Evolutionary conservation across 2,888 invertebrate species (phyloP).

Genomic region (Mesopsocus fuscifrons): DNA sequence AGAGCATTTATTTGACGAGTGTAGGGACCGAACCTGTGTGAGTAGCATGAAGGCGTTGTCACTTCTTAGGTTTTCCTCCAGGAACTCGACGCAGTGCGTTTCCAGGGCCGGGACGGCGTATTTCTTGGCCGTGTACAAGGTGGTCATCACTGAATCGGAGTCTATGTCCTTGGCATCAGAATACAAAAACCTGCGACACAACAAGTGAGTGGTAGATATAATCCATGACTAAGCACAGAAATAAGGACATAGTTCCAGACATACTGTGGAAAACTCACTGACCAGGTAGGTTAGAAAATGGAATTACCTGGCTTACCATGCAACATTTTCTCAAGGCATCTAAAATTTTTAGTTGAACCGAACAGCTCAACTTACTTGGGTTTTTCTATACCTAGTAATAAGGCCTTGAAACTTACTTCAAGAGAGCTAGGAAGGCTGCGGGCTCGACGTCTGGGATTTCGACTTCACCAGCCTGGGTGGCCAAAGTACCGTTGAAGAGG

Average conservation of each 20-base stretch:
- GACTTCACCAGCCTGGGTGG: constrained; percentile 47
- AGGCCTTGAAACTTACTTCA: constrained; percentile 27
- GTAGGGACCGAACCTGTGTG: too few relatives aligned
- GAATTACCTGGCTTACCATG: too few relatives aligned
- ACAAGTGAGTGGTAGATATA: too few relatives aligned
- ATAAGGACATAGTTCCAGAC: too few relatives aligned
- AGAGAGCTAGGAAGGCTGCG: constrained; percentile 53
- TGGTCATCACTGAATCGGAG: constrained; percentile 73
- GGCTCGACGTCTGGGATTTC: constrained; percentile 72
- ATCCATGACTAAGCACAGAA: neutral
- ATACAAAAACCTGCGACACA: constrained; percentile 35
- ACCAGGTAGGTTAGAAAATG: too few relatives aligned
- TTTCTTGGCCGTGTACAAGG: constrained; percentile 69
- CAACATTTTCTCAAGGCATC: too few relatives aligned
- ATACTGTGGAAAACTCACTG: too few relatives aligned
- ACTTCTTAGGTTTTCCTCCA: constrained; percentile 45
- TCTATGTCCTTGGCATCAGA: constrained; percentile 69
- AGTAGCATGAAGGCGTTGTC: constrained; percentile 70
- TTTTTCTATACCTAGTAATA: too few relatives aligned
- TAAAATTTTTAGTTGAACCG: too few relatives aligned
- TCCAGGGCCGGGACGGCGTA: constrained; percentile 71
- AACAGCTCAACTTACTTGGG: too few relatives aligned
- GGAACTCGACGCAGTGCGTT: constrained; percentile 63
- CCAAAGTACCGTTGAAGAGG: constrained; percentile 63
- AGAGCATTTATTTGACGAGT: too few relatives aligned